Evolutionary conservation across 2,888 invertebrate genomes (phyloP).

Genomic region (Eristalinus sepulchralis): DNA sequence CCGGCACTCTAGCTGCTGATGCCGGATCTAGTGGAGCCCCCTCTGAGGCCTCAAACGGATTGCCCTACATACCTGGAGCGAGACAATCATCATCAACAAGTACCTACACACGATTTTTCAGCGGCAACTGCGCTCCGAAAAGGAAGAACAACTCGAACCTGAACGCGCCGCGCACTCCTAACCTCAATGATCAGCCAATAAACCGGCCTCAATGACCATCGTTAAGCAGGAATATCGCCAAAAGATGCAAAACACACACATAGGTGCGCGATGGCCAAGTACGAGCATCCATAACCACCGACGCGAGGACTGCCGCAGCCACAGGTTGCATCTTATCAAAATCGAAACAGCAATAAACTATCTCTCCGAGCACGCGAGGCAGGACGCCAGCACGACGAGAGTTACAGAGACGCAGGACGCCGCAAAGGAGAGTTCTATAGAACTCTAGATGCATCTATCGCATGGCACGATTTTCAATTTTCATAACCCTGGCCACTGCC

Average conservation of each 20-base stretch:
- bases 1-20: not conserved
- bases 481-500: constrained; percentile 57
- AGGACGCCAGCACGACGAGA: constrained; percentile 1
- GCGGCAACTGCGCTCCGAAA: constrained; percentile 1
- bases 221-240: constrained; percentile 66
- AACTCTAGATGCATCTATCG: constrained; percentile 53
- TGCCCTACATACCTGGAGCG: constrained; percentile 34
- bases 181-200: constrained; percentile 66
- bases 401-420: not conserved
- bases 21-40: not conserved
- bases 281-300: constrained; percentile 34
- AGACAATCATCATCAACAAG: constrained; percentile 30
- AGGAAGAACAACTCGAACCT: constrained; percentile 37
- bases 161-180: constrained; percentile 56
- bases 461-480: constrained; percentile 70
- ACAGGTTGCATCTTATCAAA: constrained; percentile 68
- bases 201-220: constrained; percentile 67
- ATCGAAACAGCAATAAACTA: constrained; percentile 71
- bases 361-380: constrained; percentile 39
- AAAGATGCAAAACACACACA: constrained; percentile 58
- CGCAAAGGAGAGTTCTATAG: constrained; percentile 29
- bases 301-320: constrained; percentile 37
- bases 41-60: constrained; percentile 9
- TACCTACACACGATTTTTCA: constrained; percentile 33
- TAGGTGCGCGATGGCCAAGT: not conserved